Base-by-base conservation (phyloP, 2,113 vertebrate genomes). In the Ornithorhynchus anatinus region DNA sequence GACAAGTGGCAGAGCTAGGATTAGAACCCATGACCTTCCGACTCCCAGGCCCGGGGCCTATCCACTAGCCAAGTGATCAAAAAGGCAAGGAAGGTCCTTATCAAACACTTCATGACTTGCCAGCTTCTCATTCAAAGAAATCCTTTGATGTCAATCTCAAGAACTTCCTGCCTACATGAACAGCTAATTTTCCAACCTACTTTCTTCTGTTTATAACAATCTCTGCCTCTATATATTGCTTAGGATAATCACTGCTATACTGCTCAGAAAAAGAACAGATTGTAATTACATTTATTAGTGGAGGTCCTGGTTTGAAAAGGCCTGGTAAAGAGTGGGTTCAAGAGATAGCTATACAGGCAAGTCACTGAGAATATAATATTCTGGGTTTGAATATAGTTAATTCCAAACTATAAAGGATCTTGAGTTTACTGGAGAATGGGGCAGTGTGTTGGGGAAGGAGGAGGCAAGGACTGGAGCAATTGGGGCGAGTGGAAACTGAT, bases 101-200 rank as follows among this genome's bases (percentile, higher is more conserved):
- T 4, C 54, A 79, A 44, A 48, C 69, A 87, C 31, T 52, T 54
- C 38, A 31, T 2, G 0, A 31, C 57, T 72, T 17, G 3, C 51
- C 23, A 75, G 29, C 47, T 81, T 88, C 66, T 71, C 69, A 50
- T 63, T 82, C 63, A 86, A 64, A 70, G 31, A 69, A 40, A 22
- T 33, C 17, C 58, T 77, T 81, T 64, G 39, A 69, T 75, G 75
- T 73, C 36, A 82, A 66, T 39, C 60, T 81, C 72, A 72, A 75
- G 76, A 79, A 56, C 31, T 59, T 52, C 42, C 32, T n/a, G 35
- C 36, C 45, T 53, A 57, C 4, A 2, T 0, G 5, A 80, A 48
- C 0, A 8, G n/a, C 54, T 56, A 50, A 13, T 53, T 47, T 27
- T 22, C 50, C 51, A 60, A 48, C 45, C 67, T 29, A 68, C 74